phyloP scores from a whole-genome alignment of 2,888 invertebrate genomes.

The Campoplex nolae region DNA sequence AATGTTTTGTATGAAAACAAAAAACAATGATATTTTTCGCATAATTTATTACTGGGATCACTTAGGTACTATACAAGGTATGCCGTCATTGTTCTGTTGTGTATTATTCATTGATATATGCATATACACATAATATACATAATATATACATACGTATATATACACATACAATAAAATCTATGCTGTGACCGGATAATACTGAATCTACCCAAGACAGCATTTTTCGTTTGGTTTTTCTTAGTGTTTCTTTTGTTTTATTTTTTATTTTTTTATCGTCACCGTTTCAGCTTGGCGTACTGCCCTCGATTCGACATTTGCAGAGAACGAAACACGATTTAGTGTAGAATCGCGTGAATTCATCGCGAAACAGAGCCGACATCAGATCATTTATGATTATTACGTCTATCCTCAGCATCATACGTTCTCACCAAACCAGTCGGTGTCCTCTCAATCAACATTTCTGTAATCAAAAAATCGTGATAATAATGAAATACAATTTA shows the following conservation, averaged over 20 bases:
- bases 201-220: constrained; percentile 67
- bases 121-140: constrained; percentile 13
- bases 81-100: constrained; percentile 45
- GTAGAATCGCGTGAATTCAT: constrained; percentile 43
- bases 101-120: constrained; percentile 37
- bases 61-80: constrained; percentile 69
- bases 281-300: constrained; percentile 32
- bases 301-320: neutral
- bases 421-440: constrained; percentile 70
- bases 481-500: constrained; percentile 12
- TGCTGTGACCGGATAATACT: constrained; percentile 69
- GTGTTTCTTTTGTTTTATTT: neutral
- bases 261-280: neutral
- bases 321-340: constrained; percentile 25
- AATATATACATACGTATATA: neutral
- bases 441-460: constrained; percentile 77
- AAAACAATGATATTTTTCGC: constrained; percentile 24
- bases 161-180: constrained; percentile 22
- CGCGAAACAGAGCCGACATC: constrained; percentile 46
- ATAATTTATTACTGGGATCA: constrained; percentile 66
- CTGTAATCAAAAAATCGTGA: constrained; percentile 73
- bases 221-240: neutral
- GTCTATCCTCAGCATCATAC: constrained; percentile 74
- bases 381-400: constrained; percentile 68
- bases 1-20: neutral